Evolutionary conservation across 2,888 invertebrate genomes (phyloP), one percentile per base, ranked within the genome.

Genomic region (Hyposoter dolosus): DNA sequence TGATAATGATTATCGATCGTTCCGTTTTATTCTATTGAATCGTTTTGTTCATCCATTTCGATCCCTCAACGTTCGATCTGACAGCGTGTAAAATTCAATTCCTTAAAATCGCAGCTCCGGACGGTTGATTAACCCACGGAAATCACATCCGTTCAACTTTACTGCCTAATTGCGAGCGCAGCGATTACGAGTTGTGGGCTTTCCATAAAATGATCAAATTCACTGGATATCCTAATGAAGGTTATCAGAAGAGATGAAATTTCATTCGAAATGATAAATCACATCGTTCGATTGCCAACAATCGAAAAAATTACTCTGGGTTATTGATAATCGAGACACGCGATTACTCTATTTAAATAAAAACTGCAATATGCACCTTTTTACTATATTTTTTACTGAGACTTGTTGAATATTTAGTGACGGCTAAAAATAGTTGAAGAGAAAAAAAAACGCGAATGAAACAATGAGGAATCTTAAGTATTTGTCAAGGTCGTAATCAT

Each of bases 401-500:
- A 45, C 12, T 19, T 6, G n/a, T 12, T 9, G 40, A 23, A 68
- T 60, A 60, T 28, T 23, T 4, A 60, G 12, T 1, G 28, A 60
- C 6, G 5, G 28, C 5, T 60, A 28, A 60, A 60, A 28, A 60
- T 28, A 60, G 60, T 28, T 15, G 3, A n/a, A n/a, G 3, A 17
- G 32, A 35, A 35, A 69, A 45, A 45, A 68, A 43, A 68, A 68
- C 17, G 15, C 19, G 19, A 69, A 47, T 47, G 6, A 17, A 69
- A 35, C 17, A 32, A 76, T 50, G 19, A 50, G 3, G 17, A n/a
- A 68, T 53, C n/a, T 65, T 17, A 35, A 68, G 35, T 23, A 28
- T 35, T 23, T 17, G 28, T 68, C 66, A 77, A 77, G 77, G 68
- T 68, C 68, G 68, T 53, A 53, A 68, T 28, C 7, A 77, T 68